These are phyloP conservation scores for Malurus cyaneus DNA, from an alignment of 2,113 vertebrate genomes.

Conservation along the genomic window DNA sequence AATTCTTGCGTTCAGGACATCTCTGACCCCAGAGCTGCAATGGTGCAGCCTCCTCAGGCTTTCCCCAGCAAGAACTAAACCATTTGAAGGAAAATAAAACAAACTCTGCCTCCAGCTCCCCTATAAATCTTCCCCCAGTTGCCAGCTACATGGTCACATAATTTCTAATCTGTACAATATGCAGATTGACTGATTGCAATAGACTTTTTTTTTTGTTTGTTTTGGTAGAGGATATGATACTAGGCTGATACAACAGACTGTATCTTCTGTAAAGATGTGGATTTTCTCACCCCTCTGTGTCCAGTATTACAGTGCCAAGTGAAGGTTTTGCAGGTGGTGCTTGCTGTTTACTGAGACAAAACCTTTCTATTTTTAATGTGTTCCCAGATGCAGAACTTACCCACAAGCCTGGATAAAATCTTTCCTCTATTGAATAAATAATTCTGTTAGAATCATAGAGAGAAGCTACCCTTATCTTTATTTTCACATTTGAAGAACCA, in stretches of 20 bases:
- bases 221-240: background rate
- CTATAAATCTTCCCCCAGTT: background rate
- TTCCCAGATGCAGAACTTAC: background rate
- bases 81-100: background rate
- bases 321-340: background rate
- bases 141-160: background rate
- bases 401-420: background rate
- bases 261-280: background rate
- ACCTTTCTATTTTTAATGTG: background rate
- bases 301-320: background rate
- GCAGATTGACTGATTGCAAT: background rate
- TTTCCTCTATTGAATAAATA: background rate
- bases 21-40: background rate
- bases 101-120: background rate
- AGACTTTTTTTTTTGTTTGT: background rate
- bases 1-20: background rate
- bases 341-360: background rate
- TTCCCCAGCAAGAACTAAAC: background rate
- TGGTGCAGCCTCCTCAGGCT: background rate
- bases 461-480: background rate
- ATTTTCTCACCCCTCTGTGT: background rate
- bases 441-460: background rate
- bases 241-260: background rate
- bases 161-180: background rate
- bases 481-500: slow-evolving; percentile 24